Base-by-base conservation (phyloP, 1,140 invertebrate genomes). In the Bombus waltoni region DNA sequence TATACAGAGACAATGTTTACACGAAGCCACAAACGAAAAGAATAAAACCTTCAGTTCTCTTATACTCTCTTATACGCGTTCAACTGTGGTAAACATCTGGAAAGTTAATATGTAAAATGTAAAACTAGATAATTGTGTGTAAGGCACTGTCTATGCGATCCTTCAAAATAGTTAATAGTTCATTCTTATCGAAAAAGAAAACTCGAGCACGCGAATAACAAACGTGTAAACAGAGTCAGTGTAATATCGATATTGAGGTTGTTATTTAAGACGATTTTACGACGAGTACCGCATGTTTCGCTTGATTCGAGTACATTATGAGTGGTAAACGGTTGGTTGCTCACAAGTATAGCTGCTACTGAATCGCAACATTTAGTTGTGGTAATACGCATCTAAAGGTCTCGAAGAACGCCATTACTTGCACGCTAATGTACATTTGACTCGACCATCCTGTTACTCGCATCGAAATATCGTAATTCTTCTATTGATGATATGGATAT, bases 81-180 rank as follows among this genome's bases (percentile, higher is more conserved):
- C 89, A 88, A 86, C 89, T 90, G 88, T 91, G 83, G 89, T 90
- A 90, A 90, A 90, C 72, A 90, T 88, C 87, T 91, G 86, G 77
- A 86, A 83, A 83, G 84, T 90, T 65, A 90, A 86, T 90, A 75
- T 83, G 76, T 90, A 81, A 75, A 88, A 78, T 88, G 83, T 88
- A 90, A 91, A 91, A 91, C 83, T 90, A 91, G 88, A 83, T 85
- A 90, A 77, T 88, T 68, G 66, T 83, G 75, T 90, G 81, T 91
- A 91, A 91, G 89, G 89, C 89, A 91, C 89, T 91, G 89, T 91
- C 89, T 90, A 91, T 91, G 81, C 87, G 89, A 81, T 90, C 87
- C 78, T 40, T 90, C 65, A 47, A 88, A 90, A 81, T 89, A 90
- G 82, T 82, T 90, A 76, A 32, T 32, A 80, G 44, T 59, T 70